phyloP scores from a whole-genome alignment of 2,888 invertebrate species.

The Hydraecia micacea region DNA sequence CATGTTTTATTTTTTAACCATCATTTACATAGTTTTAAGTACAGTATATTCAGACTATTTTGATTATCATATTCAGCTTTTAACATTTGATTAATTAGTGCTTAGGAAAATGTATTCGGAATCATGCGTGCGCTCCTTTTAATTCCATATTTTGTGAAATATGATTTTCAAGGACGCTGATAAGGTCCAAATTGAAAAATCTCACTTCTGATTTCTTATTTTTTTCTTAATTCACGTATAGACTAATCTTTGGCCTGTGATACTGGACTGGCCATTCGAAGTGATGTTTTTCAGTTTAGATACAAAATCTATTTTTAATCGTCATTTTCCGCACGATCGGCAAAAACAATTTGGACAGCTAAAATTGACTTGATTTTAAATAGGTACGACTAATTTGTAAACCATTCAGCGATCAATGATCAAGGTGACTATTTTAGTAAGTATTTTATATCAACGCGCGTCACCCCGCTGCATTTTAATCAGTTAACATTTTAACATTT shows the following conservation, averaged over 20 bases:
- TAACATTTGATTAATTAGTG: constrained; percentile 84
- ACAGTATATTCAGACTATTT: constrained; percentile 75
- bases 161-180: constrained; percentile 80
- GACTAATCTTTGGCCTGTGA: not conserved
- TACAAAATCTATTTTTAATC: constrained; percentile 59
- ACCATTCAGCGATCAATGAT: constrained; percentile 64
- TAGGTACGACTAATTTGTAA: constrained; percentile 75
- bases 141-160: constrained; percentile 85
- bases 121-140: constrained; percentile 74
- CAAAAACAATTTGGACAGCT: constrained; percentile 78
- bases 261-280: constrained; percentile 29
- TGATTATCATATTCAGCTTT: constrained; percentile 78
- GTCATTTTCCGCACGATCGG: constrained; percentile 73
- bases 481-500: constrained; percentile 84
- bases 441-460: constrained; percentile 58
- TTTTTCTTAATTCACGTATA: constrained; percentile 19
- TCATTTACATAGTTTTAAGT: constrained; percentile 75
- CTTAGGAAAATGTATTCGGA: constrained; percentile 57
- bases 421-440: constrained; percentile 62
- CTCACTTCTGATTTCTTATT: constrained; percentile 50
- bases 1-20: constrained; percentile 88
- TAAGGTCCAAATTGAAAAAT: constrained; percentile 66
- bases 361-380: constrained; percentile 85
- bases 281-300: constrained; percentile 69
- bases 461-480: constrained; percentile 82